These are phyloP conservation scores for Chionis minor DNA, from an alignment of 2,113 vertebrate genomes.

Conservation along the genomic window DNA sequence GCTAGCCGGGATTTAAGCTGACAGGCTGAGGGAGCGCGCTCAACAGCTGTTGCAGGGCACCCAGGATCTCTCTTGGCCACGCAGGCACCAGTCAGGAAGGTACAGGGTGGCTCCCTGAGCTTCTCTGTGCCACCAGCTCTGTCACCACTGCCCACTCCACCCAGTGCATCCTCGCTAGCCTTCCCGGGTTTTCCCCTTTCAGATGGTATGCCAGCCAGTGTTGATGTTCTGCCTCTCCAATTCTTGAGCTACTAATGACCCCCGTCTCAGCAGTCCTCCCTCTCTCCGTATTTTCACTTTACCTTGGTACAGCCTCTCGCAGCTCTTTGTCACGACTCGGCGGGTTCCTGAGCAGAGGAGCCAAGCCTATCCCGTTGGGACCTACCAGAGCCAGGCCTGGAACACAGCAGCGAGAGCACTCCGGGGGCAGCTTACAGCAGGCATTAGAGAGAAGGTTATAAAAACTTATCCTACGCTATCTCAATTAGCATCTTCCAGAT, in stretches of 20 bases:
- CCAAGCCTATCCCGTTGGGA: neutral
- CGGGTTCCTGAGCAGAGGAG: neutral
- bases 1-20: neutral
- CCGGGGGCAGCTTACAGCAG: neutral
- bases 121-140: neutral
- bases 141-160: neutral
- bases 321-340: neutral
- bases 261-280: neutral
- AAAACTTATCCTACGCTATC: neutral
- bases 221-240: neutral
- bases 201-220: neutral
- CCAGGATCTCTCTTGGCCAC: too few relatives aligned
- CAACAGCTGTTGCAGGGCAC: neutral
- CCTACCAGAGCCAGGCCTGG: neutral
- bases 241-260: rapidly evolving
- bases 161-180: too few relatives aligned
- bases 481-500: neutral
- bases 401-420: neutral
- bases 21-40: neutral
- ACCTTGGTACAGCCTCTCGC: neutral
- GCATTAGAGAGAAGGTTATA: neutral
- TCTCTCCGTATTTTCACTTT: rapidly evolving
- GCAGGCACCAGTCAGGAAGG: neutral
- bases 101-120: neutral
- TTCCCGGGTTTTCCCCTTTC: neutral